Conservation (phyloP, 2,888 invertebrate genomes). For the Noctua fimbriata region DNA sequence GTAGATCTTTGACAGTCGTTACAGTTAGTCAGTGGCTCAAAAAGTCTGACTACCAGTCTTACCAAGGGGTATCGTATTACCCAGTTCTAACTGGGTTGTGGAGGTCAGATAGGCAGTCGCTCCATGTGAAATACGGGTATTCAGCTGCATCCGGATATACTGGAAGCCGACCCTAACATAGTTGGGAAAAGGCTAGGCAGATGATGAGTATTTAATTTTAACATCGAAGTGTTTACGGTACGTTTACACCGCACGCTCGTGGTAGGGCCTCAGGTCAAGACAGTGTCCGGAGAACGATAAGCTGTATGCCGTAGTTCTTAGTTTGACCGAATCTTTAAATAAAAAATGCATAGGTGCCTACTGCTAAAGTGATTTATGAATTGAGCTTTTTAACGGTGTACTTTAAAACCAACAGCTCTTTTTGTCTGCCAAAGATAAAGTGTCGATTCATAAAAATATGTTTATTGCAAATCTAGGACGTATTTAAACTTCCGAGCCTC, state of each 20-base stretch:
- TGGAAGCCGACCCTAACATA: too few species aligned
- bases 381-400: slow-evolving; percentile 39
- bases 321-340: not conserved
- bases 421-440: slow-evolving; percentile 42
- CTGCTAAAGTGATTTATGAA: slow-evolving; percentile 40
- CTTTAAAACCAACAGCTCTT: slow-evolving; percentile 33
- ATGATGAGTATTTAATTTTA: too few species aligned
- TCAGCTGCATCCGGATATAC: too few species aligned
- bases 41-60: too few species aligned
- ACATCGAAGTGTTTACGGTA: not conserved
- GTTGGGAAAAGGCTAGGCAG: too few species aligned
- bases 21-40: too few species aligned
- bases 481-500: slow-evolving; percentile 38
- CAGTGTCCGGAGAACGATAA: not conserved
- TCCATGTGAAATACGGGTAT: too few species aligned
- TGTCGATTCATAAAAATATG: slow-evolving; percentile 49
- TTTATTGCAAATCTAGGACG: slow-evolving; percentile 51
- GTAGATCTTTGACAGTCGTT: too few species aligned
- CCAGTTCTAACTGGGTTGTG: too few species aligned
- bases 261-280: too few species aligned
- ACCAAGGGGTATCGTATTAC: too few species aligned
- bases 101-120: too few species aligned
- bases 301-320: not conserved
- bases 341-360: slow-evolving; percentile 1
- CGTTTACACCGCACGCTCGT: not conserved